Base-by-base conservation (phyloP, 2,113 vertebrate species). In the Anguilla japonica region DNA sequence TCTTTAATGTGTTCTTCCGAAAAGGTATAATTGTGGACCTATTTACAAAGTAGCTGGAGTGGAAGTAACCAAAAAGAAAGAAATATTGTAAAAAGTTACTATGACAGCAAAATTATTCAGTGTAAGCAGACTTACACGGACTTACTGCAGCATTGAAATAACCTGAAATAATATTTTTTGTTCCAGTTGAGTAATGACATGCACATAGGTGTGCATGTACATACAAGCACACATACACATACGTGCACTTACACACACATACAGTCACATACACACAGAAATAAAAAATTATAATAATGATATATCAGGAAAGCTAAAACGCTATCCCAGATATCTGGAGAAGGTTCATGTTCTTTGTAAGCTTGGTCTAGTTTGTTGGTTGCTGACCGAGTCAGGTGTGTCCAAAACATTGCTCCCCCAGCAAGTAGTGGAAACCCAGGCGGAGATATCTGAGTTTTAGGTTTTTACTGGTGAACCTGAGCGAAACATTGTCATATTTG, bases 401-500 rank as follows among this genome's bases (percentile, higher is more conserved):
- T 46, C 20, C 0, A 26, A 89, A 87, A 40, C 87, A 82, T 46
- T 84, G 40, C 5, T 26, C 18, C 88, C 88, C 89, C 78, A 90
- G 79, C 87, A 91, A 83, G 88, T 90, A 91, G 84, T 89, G 85
- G 26, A 91, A 84, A 39, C 87, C 89, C 29, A 91, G 26, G n/a
- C 43, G 39, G 79, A 91, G 87, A 5, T 7, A 15, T 5, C 13
- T 0, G 1, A 91, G 83, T 0, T 6, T 4, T 5, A 87, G 3
- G 0, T 22, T 43, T 11, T 4, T 0, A 0, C 0, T 4, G 1
- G 40, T 5, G 26, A 85, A 83, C 7, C 5, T 83, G 20, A 91
- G 15, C 3, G 84, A 89, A 46, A 91, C 20, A 0, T 16, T 26
- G 2, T 80, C 63, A 0, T 79, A 41, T 20, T 88, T 75, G 11